Percentiles rank a stretch among this genome's conserved stretches.
phyloP scores from a whole-genome alignment of 2,797 vertebrate genomes.

The Anisognathus igniventris region DNA sequence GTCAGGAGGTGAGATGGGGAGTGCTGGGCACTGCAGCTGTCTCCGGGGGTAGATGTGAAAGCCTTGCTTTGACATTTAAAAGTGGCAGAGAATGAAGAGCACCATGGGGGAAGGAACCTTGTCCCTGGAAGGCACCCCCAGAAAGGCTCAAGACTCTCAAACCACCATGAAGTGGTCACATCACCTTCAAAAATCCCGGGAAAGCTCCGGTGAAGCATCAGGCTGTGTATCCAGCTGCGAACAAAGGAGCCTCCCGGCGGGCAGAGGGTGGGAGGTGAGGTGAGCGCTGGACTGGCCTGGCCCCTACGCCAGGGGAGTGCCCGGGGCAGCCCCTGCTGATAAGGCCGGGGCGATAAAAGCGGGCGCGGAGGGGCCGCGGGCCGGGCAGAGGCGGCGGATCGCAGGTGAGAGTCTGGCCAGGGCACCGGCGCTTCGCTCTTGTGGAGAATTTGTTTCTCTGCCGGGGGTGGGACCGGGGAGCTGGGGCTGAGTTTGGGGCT shows the following conservation, averaged over 20 bases:
- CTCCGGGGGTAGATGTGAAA: accelerated
- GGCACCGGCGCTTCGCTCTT: accelerated
- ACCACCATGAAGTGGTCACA: neutral
- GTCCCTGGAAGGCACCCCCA: neutral
- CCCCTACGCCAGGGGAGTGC: neutral
- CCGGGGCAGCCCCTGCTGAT: neutral
- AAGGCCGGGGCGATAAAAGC: neutral
- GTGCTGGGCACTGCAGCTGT: neutral
- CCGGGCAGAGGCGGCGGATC: neutral
- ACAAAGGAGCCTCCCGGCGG: neutral
- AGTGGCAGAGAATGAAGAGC: neutral
- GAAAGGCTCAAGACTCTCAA: neutral
- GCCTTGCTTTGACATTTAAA: neutral
- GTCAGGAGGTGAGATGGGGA: neutral
- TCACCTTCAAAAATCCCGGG: too few species aligned
- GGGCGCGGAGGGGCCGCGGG: accelerated
- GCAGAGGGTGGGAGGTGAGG: neutral
- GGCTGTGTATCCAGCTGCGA: accelerated
- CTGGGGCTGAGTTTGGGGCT: neutral
- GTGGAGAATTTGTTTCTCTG: neutral
- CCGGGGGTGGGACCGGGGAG: accelerated
- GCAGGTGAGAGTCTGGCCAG: neutral
- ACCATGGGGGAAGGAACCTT: neutral
- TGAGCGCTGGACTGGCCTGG: accelerated
- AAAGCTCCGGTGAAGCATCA: neutral